phyloP scores from a whole-genome alignment of 2,113 vertebrate species.

The Rhinogobius similis region DNA sequence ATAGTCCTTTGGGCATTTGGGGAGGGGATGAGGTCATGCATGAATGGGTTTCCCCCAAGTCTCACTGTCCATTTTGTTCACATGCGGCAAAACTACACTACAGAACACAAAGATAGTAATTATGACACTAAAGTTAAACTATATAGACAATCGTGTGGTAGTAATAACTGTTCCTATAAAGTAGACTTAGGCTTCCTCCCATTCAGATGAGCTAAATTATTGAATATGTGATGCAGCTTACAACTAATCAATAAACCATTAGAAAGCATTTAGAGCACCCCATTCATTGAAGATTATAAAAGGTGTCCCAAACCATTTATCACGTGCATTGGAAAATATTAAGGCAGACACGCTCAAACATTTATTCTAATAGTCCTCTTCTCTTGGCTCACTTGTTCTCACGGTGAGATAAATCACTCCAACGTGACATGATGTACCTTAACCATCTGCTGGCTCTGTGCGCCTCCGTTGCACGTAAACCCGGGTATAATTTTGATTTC shows the following conservation, averaged over 20 bases:
- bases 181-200: background rate
- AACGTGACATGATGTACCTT: conserved; percentile 9
- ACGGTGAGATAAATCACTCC: background rate
- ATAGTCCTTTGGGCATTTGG: background rate
- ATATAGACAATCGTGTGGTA: background rate
- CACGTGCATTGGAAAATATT: background rate
- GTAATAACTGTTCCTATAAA: background rate
- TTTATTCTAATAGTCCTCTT: background rate
- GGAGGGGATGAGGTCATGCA: background rate
- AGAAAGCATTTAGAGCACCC: background rate
- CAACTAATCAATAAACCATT: conserved; percentile 11
- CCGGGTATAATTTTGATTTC: background rate
- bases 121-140: background rate
- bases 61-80: conserved; percentile 1
- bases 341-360: background rate
- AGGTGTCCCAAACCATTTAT: background rate
- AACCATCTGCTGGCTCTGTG: background rate
- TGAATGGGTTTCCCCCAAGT: background rate
- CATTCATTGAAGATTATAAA: background rate
- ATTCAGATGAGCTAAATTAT: conserved; percentile 3
- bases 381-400: background rate
- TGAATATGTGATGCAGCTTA: conserved; percentile 10
- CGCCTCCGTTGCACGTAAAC: background rate
- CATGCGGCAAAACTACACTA: background rate
- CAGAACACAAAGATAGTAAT: background rate